Evolutionary conservation across 2,888 invertebrate species (phyloP).

Genomic region (Oconnorella tubifera): DNA sequence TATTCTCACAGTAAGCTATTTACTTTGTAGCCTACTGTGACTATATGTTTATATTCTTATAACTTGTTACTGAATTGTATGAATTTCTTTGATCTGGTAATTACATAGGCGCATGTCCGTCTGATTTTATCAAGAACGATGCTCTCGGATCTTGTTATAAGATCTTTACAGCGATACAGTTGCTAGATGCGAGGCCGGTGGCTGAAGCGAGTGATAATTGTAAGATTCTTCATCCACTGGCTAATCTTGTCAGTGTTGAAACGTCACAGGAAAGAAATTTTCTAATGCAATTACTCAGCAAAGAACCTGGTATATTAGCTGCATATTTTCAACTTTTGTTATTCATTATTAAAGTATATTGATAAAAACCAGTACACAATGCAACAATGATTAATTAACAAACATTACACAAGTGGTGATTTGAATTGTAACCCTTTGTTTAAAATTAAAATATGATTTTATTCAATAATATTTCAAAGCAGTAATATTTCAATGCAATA

Average conservation of each 20-base stretch:
- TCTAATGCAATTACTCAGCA: conserved; percentile 21
- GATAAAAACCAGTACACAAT: no score
- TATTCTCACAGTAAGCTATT: no score
- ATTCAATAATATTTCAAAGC: no score
- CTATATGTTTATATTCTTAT: no score
- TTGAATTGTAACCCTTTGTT: no score
- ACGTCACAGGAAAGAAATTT: conserved; percentile 22
- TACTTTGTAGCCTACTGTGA: no score
- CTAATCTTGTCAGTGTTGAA: conserved; percentile 30
- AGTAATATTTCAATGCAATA: no score
- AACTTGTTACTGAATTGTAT: no score
- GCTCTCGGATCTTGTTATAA: conserved; percentile 29
- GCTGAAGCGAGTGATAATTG: conserved; percentile 18
- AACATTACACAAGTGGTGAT: no score
- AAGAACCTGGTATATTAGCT: conserved; percentile 23
- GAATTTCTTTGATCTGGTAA: background rate
- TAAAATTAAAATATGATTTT: no score
- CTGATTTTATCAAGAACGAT: conserved; percentile 13
- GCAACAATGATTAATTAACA: no score
- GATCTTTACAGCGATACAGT: conserved; percentile 16
- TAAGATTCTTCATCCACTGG: conserved; percentile 20
- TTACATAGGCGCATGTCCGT: conserved; percentile 23
- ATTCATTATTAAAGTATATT: no score
- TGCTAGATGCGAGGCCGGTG: conserved; percentile 14
- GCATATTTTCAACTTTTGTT: background rate